A percentile compares a stretch with the other conserved stretches of the same genome.
Conservation (phyloP, 2,113 vertebrate species). For the Pteronura brasiliensis region DNA sequence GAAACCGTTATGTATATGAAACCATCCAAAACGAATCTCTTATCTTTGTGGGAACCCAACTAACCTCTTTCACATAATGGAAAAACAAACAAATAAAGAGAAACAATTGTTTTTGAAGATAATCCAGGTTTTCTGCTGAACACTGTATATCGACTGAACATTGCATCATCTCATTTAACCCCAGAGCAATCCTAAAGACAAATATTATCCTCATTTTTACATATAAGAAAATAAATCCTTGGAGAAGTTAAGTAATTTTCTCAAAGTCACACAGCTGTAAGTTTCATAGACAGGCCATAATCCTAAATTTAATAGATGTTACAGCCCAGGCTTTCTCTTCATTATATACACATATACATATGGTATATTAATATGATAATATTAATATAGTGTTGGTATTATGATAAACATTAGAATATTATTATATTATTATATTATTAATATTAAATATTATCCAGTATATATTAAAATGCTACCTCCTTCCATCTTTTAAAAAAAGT, state of each 20-base stretch:
- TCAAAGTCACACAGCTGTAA: background rate
- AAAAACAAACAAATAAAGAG: background rate
- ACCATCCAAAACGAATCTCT: background rate
- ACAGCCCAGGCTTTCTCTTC: background rate
- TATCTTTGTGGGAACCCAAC: background rate
- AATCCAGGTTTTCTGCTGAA: background rate
- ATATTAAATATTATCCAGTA: background rate
- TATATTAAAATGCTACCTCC: background rate
- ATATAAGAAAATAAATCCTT: background rate
- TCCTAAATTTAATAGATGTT: background rate
- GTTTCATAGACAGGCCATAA: background rate
- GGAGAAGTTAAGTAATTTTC: background rate
- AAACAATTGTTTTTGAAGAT: background rate
- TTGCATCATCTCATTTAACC: background rate
- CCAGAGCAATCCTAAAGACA: background rate
- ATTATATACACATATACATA: background rate
- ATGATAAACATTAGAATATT: background rate
- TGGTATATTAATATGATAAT: background rate
- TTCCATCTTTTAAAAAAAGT: background rate
- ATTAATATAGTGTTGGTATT: background rate
- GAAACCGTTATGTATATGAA: background rate
- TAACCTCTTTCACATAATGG: background rate
- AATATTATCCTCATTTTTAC: background rate
- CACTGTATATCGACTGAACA: background rate
- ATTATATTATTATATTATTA: background rate